Percentiles rank a stretch among this genome's conserved stretches.
These are phyloP conservation scores for Saccostrea cuccullata DNA, from an alignment of 1,140 invertebrate species.

Conservation along the genomic window DNA sequence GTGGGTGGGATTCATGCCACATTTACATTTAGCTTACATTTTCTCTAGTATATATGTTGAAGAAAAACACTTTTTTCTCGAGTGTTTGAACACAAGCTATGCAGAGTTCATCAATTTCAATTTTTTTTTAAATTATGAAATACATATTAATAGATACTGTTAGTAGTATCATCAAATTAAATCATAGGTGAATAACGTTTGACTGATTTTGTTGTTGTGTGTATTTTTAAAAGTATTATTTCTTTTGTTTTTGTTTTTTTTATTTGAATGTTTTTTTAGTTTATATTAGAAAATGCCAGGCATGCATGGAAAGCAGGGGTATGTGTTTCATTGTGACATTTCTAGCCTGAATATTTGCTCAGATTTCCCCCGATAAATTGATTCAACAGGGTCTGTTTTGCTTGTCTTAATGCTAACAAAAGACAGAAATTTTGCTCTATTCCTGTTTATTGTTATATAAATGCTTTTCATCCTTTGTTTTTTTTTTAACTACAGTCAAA, in stretches of 20 bases:
- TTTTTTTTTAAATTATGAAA: too few relatives aligned
- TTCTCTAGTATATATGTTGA: background rate
- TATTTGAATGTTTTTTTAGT: background rate
- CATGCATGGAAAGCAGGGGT: background rate
- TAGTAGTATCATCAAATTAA: too few relatives aligned
- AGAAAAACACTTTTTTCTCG: background rate
- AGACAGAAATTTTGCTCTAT: background rate
- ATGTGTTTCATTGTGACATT: background rate
- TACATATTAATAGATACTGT: too few relatives aligned
- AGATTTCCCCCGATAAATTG: background rate
- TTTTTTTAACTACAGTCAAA: background rate
- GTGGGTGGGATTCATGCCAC: background rate
- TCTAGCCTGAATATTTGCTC: slow-evolving; percentile 3
- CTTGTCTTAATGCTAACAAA: background rate
- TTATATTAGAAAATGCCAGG: background rate
- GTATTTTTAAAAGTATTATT: too few relatives aligned
- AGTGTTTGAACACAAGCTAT: background rate
- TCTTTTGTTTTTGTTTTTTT: too few relatives aligned
- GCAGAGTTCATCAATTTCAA: too few relatives aligned
- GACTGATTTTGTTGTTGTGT: too few relatives aligned
- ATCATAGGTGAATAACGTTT: too few relatives aligned
- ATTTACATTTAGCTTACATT: background rate
- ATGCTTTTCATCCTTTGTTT: background rate
- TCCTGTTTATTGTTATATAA: background rate
- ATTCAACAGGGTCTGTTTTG: background rate